Evolutionary conservation across 35 echinoderm and acorn worm species (phyloP).

Genomic region (Heliocidaris tuberculata): DNA sequence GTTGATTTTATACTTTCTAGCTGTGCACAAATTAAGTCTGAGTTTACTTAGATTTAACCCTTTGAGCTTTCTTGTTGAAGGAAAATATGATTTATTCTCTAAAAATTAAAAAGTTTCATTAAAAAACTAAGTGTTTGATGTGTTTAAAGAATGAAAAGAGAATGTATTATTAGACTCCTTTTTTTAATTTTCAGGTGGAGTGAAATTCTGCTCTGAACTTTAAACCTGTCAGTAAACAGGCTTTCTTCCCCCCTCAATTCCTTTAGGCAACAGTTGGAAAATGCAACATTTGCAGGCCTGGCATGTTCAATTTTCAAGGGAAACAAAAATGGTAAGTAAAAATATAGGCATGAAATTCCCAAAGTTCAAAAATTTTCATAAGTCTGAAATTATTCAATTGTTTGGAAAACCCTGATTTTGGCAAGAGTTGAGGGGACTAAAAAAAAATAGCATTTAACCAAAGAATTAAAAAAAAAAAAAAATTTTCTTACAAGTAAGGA

Average conservation of each 20-base stretch:
- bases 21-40: no score
- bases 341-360: no score
- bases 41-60: no score
- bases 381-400: no score
- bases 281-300: conserved; percentile 80
- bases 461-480: neutral
- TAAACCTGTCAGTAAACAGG: no score
- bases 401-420: no score
- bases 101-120: neutral
- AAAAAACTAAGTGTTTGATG: neutral
- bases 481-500: no score
- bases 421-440: no score
- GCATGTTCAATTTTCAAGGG: conserved; percentile 90
- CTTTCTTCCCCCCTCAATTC: conserved; percentile 6
- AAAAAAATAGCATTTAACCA: no score
- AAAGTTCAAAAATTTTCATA: no score
- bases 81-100: neutral
- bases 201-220: neutral
- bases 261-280: conserved; percentile 77
- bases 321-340: conserved; percentile 89
- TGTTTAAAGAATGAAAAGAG: neutral
- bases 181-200: neutral
- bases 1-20: no score
- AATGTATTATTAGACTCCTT: neutral
- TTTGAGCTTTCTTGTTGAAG: neutral